Evolutionary conservation across 2,797 vertebrate genomes (phyloP).

Genomic region (Anguilla anguilla): DNA sequence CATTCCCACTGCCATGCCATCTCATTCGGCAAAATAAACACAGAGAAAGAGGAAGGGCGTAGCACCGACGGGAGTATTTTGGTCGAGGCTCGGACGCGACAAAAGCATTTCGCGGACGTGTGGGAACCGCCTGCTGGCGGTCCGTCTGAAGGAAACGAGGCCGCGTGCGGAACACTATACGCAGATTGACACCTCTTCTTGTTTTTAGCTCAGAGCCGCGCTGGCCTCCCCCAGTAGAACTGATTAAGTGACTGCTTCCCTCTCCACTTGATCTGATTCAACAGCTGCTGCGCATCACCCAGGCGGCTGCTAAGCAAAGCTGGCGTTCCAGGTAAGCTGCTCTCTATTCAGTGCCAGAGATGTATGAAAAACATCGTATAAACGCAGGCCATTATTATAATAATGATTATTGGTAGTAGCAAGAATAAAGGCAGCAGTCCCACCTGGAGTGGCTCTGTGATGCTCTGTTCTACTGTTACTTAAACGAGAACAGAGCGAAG

Average conservation of each 20-base stretch:
- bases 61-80: not conserved
- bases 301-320: not conserved
- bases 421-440: not conserved
- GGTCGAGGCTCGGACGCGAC: not conserved
- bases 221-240: not conserved
- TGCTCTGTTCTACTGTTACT: not conserved
- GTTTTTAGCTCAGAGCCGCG: not conserved
- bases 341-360: not conserved
- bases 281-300: not conserved
- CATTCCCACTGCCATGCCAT: constrained; percentile 31
- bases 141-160: not conserved
- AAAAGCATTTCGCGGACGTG: not conserved
- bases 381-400: not conserved
- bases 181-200: not conserved
- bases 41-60: not conserved
- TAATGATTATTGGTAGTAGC: not conserved
- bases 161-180: not conserved
- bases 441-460: not conserved
- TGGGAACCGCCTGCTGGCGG: not conserved
- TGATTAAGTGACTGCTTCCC: not conserved
- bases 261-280: not conserved
- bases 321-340: not conserved
- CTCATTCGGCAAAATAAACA: constrained; percentile 34
- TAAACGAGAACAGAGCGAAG: constrained; percentile 22
- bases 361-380: not conserved